These are phyloP conservation scores for Drosophila nigrodunni DNA, from an alignment of 1,140 invertebrate species.

Conservation along the genomic window DNA sequence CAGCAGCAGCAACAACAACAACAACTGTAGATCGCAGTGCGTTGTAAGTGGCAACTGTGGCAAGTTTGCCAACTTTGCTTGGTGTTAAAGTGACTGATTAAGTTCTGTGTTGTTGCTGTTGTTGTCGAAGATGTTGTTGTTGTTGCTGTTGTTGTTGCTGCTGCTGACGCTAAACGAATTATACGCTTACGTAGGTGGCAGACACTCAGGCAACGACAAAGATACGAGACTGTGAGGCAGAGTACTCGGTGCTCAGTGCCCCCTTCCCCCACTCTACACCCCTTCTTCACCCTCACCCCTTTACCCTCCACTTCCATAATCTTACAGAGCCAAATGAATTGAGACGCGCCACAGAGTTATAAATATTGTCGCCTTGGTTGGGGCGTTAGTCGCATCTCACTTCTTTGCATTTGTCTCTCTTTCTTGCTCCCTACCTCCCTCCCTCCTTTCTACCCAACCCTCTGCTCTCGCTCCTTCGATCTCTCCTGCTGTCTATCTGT, in stretches of 20 bases:
- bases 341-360: conserved; percentile 80
- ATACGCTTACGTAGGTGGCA: conserved; percentile 82
- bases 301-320: conserved; percentile 10
- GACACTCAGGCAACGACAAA: conserved; percentile 61
- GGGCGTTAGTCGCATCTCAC: conserved; percentile 47
- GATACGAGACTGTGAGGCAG: conserved; percentile 7
- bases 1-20: conserved; percentile 26
- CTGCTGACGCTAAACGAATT: conserved; percentile 78
- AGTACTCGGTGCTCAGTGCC: conserved; percentile 6
- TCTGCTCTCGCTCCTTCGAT: neutral
- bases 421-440: too few relatives aligned
- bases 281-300: neutral
- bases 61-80: conserved; percentile 44
- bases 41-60: conserved; percentile 61
- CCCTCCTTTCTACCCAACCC: neutral
- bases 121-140: conserved; percentile 21
- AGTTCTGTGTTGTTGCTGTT: conserved; percentile 66
- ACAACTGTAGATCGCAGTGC: conserved; percentile 23
- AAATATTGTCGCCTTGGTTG: conserved; percentile 72
- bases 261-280: neutral
- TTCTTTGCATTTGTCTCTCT: conserved; percentile 3
- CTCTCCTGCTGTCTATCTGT: conserved; percentile 13
- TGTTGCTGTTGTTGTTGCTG: conserved; percentile 33
- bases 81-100: conserved; percentile 82
- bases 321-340: conserved; percentile 75